These are phyloP conservation scores for Cyanoliseus patagonus DNA, from an alignment of 2,113 vertebrate genomes.

Conservation along the genomic window DNA sequence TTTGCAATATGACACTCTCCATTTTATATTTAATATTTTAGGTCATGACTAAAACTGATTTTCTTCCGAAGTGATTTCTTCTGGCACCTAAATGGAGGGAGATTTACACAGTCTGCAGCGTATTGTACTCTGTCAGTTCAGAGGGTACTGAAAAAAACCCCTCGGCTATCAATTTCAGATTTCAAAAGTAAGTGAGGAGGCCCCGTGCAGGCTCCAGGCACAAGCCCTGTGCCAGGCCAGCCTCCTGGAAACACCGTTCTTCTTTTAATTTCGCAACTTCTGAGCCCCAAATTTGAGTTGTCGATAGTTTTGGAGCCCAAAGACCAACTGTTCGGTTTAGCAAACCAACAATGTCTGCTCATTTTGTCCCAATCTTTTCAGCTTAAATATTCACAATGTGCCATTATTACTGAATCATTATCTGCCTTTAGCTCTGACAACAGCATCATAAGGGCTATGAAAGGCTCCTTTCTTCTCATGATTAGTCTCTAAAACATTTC, in stretches of 20 bases:
- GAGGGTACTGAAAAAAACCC: conserved; percentile 5
- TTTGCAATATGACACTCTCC: conserved; percentile 62
- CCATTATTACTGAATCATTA: conserved; percentile 93
- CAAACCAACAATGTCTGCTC: conserved; percentile 83
- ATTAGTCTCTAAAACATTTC: conserved; percentile 91
- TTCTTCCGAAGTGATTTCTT: conserved; percentile 65
- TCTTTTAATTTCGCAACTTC: conserved; percentile 63
- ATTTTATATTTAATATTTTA: conserved; percentile 70
- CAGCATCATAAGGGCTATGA: conserved; percentile 86
- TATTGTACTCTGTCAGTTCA: conserved; percentile 45
- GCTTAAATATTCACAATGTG: conserved; percentile 90
- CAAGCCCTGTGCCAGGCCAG: conserved; percentile 6
- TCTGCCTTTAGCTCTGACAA: conserved; percentile 91
- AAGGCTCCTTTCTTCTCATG: conserved; percentile 91
- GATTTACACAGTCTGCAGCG: conserved; percentile 29
- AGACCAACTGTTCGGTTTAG: conserved; percentile 81
- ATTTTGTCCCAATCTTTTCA: conserved; percentile 84
- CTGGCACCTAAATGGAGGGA: conserved; percentile 59
- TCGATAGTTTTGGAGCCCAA: conserved; percentile 72
- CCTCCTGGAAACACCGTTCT: conserved; percentile 49
- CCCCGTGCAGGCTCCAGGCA: conserved; percentile 32
- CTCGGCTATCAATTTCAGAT: conserved; percentile 47
- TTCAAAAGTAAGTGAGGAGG: conserved; percentile 35
- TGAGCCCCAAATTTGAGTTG: conserved; percentile 72
- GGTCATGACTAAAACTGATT: conserved; percentile 57